Percentiles rank a stretch among this genome's conserved stretches.
These are phyloP conservation scores for Conger conger DNA, from an alignment of 2,113 vertebrate genomes.

Conservation along the genomic window DNA sequence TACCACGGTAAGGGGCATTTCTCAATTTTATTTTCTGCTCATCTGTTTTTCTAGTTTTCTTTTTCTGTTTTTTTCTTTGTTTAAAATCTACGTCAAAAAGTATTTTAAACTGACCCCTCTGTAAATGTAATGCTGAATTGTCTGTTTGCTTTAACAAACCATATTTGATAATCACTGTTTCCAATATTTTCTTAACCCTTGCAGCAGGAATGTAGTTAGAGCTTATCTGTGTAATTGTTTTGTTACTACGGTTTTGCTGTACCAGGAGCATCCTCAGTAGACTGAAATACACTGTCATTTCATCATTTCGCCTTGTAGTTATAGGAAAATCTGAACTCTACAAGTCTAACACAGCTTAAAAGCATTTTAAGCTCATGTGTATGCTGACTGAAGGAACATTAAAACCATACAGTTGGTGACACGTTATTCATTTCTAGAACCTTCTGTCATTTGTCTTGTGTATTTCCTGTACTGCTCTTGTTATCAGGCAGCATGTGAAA, in stretches of 20 bases:
- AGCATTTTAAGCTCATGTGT: slow-evolving; percentile 4
- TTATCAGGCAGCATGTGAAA: not conserved
- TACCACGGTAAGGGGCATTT: not conserved
- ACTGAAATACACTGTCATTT: not conserved
- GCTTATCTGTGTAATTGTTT: slow-evolving; percentile 5
- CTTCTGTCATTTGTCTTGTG: not conserved
- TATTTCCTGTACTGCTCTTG: not conserved
- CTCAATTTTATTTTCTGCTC: not conserved
- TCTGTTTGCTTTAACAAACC: not conserved
- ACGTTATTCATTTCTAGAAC: not conserved
- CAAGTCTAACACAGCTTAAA: not conserved
- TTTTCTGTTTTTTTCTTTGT: not conserved
- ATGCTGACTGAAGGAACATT: slow-evolving; percentile 1
- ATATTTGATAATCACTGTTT: slow-evolving; percentile 5
- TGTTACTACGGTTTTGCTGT: not conserved
- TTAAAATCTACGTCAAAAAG: not conserved
- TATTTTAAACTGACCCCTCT: not conserved
- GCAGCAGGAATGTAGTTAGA: not conserved
- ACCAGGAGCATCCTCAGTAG: slow-evolving; percentile 3
- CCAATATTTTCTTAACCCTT: not conserved
- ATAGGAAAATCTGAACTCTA: slow-evolving; percentile 2
- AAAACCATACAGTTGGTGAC: not conserved
- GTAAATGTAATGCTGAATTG: not conserved
- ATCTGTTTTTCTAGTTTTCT: not conserved
- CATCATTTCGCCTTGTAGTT: slow-evolving; percentile 1